These are phyloP conservation scores for Mionectes olivaceus DNA, from an alignment of 2,797 vertebrate genomes.

Conservation along the genomic window DNA sequence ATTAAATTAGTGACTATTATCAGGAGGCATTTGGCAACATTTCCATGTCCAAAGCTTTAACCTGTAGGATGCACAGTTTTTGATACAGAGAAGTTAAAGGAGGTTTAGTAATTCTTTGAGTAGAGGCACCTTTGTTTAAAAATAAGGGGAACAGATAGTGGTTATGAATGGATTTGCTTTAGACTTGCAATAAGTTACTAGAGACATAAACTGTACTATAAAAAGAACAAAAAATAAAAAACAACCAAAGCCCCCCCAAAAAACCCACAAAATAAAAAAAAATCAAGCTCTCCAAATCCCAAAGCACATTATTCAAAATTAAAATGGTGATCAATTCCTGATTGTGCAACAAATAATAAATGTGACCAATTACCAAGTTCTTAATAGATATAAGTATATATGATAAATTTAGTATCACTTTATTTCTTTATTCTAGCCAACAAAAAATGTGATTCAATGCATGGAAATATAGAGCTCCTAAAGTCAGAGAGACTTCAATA, in stretches of 20 bases:
- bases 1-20: background rate
- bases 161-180: background rate
- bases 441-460: background rate
- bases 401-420: background rate
- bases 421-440: background rate
- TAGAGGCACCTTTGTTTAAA: background rate
- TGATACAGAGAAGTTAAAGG: background rate
- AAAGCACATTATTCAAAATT: background rate
- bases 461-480: background rate
- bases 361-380: background rate
- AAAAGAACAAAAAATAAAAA: background rate
- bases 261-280: accelerated
- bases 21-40: background rate
- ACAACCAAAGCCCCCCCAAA: background rate
- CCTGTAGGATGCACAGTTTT: background rate
- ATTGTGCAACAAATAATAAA: background rate
- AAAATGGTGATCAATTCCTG: background rate
- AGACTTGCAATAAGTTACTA: background rate
- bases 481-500: background rate
- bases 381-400: background rate
- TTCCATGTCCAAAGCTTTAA: background rate
- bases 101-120: background rate
- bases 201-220: background rate
- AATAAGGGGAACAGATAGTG: background rate
- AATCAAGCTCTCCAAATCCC: background rate